These are phyloP conservation scores for Hylomyscus alleni DNA, from an alignment of 2,797 vertebrate genomes.

Conservation along the genomic window DNA sequence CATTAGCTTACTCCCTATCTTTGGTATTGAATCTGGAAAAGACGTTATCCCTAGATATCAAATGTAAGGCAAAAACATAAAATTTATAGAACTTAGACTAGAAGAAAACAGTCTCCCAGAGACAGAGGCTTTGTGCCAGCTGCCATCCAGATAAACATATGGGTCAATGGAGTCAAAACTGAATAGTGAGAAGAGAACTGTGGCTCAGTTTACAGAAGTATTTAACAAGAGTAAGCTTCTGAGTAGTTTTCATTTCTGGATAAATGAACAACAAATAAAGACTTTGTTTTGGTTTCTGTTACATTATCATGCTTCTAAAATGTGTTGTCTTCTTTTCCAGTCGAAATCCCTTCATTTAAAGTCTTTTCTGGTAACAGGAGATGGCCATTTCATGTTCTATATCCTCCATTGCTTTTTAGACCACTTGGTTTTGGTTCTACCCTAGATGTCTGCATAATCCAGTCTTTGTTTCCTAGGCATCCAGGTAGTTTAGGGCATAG, in stretches of 20 bases:
- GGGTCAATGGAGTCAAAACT: not conserved
- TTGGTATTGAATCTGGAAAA: conserved; percentile 69
- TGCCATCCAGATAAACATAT: conserved; percentile 57
- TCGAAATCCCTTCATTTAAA: not conserved
- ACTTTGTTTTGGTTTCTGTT: not conserved
- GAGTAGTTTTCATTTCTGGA: conserved; percentile 35
- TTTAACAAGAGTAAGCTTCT: not conserved
- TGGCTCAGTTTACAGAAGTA: not conserved
- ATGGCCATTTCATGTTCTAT: not conserved
- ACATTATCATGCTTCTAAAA: conserved; percentile 18
- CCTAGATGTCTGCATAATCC: not conserved
- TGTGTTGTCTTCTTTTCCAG: not conserved
- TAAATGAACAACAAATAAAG: conserved; percentile 15
- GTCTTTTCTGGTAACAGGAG: not conserved
- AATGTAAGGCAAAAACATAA: conserved; percentile 24
- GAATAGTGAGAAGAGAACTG: conserved; percentile 18
- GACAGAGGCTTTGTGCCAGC: conserved; percentile 14
- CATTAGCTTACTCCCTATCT: conserved; percentile 42
- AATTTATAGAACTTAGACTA: conserved; percentile 65
- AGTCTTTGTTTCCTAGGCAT: not conserved
- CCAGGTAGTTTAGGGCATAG: not conserved
- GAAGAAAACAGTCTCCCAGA: conserved; percentile 46
- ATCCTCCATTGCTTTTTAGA: not conserved
- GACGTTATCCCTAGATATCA: conserved; percentile 57
- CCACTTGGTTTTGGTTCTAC: not conserved